A percentile compares a stretch with the other conserved stretches of the same genome.
These are phyloP conservation scores for Malurus cyaneus DNA, from an alignment of 2,113 vertebrate genomes.

Conservation along the genomic window DNA sequence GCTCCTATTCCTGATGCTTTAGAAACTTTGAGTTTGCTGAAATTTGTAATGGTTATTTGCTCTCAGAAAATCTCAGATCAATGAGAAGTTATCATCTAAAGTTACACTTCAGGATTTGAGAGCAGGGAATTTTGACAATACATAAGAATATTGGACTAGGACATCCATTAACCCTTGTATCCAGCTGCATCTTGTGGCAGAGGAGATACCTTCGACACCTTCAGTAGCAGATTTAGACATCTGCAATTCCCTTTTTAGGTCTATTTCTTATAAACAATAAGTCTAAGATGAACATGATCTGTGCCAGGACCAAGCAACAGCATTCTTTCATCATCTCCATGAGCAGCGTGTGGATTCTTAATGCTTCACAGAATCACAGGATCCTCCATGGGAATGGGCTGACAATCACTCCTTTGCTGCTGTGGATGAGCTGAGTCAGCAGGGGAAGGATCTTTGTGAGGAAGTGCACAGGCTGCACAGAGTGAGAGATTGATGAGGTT, in stretches of 20 bases:
- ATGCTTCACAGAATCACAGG: not conserved
- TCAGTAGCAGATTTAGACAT: not conserved
- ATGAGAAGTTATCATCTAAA: not conserved
- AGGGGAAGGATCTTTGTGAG: not conserved
- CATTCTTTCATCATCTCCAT: not conserved
- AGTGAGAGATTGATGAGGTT: not conserved
- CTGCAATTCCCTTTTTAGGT: not conserved
- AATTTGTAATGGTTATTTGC: not conserved
- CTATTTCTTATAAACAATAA: not conserved
- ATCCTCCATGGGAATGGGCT: accelerated
- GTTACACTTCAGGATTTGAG: not conserved
- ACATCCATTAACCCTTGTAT: not conserved
- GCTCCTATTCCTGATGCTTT: not conserved
- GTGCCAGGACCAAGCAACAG: not conserved
- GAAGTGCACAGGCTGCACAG: not conserved
- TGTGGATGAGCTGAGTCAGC: not conserved
- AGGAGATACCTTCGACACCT: not conserved
- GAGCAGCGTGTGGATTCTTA: not conserved
- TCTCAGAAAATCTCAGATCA: not conserved
- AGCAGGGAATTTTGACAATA: not conserved
- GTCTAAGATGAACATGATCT: not conserved
- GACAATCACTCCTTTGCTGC: not conserved
- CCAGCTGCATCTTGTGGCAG: not conserved
- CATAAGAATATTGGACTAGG: not conserved
- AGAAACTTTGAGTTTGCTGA: not conserved